Evolutionary conservation across 2,113 vertebrate species (phyloP).

Genomic region (Sclerurus mexicanus): DNA sequence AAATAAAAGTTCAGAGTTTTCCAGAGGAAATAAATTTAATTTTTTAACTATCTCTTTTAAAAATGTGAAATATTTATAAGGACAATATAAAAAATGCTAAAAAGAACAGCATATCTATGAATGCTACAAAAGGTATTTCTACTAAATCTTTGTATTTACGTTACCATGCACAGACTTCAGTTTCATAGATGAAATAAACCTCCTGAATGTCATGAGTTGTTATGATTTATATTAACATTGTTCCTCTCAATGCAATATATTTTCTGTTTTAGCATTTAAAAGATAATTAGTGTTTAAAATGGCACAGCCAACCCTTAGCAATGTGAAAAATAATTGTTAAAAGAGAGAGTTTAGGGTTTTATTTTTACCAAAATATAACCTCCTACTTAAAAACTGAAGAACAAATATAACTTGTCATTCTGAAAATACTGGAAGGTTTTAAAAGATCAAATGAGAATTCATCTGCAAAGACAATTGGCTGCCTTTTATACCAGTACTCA

Average conservation of each 20-base stretch:
- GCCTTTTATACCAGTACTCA: not conserved
- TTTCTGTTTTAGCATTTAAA: not conserved
- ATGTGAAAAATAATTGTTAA: not conserved
- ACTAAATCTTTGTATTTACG: not conserved
- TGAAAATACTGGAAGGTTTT: not conserved
- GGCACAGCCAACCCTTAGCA: not conserved
- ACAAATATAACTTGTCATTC: not conserved
- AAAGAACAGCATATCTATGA: not conserved
- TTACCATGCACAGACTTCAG: not conserved
- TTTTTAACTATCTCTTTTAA: not conserved
- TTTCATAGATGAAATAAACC: not conserved
- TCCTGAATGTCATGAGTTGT: not conserved
- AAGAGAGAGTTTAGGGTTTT: not conserved
- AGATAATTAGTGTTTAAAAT: not conserved
- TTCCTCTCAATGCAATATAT: not conserved
- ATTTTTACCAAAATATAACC: not conserved
- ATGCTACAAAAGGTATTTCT: not conserved
- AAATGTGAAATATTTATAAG: not conserved
- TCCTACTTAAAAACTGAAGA: not conserved
- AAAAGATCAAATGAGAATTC: not conserved
- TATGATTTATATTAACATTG: not conserved
- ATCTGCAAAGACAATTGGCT: not conserved
- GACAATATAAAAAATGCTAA: not conserved
- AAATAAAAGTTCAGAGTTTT: not conserved
- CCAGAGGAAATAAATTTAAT: not conserved